Base-by-base conservation (phyloP, 1,140 invertebrate genomes). In the Nixonia krombeini region DNA sequence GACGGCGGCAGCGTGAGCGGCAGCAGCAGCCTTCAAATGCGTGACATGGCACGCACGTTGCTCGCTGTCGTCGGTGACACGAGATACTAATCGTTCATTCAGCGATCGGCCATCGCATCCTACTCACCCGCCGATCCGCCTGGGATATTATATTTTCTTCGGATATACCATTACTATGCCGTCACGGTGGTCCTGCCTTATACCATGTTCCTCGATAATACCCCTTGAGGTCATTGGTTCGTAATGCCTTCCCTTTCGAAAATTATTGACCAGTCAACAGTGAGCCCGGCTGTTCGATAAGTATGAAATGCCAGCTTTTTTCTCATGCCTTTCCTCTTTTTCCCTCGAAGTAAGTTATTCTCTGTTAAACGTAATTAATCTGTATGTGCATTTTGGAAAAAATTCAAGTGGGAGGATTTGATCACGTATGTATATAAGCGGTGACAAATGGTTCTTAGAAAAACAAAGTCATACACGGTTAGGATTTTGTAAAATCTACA, bases 221-320 rank as follows among this genome's bases (percentile, higher is more conserved):
- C 59, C 71, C 73, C 74, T 73, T 52, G 67, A 70, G 81, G 80
- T 84, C 83, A 82, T 65, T 84, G 58, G 81, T 70, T 84, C 76
- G 81, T 82, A 83, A 83, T 85, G 82, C 82, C 83, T 82, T 81
- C 80, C 77, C 79, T 81, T 78, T 78, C 75, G 77, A 74, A 70
- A 73, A 80, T 81, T 78, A 79, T 80, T 82, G 77, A 79, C 74
- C 78, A 78, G 57, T 78, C 73, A 79, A 82, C 78, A 59, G 66
- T 75, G 77, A 76, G 67, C 73, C 75, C 77, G 75, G 68, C 62
- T 62, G 53, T 51, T 40, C 29, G 38, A n/a, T n/a, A n/a, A n/a
- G n/a, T n/a, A 9, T n/a, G n/a, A n/a, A n/a, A n/a, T n/a, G n/a
- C n/a, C 16, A 51, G 33, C 38, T 46, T 41, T 29, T 9, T 28